A percentile compares a stretch with the other conserved stretches of the same genome.
These are phyloP conservation scores for Diogma glabrata DNA, from an alignment of 2,888 invertebrate species.

Conservation along the genomic window DNA sequence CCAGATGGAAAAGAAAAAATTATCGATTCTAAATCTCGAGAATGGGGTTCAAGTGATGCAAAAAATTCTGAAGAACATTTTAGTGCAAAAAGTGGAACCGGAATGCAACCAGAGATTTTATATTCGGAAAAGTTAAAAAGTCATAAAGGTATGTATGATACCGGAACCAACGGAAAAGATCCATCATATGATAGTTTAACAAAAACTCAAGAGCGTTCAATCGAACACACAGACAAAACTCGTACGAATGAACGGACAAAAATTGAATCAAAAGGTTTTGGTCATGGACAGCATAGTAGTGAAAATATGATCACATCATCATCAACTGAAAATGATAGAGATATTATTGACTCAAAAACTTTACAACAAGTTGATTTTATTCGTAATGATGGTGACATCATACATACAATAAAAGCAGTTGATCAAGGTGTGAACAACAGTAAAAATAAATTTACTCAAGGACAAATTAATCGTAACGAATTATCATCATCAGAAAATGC, in stretches of 20 bases:
- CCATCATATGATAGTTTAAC: conserved; percentile 38
- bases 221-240: conserved; percentile 26
- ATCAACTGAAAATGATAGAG: conserved; percentile 16
- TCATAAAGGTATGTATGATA: conserved; percentile 44
- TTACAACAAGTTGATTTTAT: conserved; percentile 6
- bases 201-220: conserved; percentile 36
- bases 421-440: not conserved
- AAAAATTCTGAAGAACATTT: conserved; percentile 41
- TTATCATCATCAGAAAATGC: not conserved
- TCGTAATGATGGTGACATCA: conserved; percentile 1
- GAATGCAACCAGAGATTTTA: conserved; percentile 44
- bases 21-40: conserved; percentile 45
- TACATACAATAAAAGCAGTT: conserved; percentile 7
- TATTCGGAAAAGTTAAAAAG: conserved; percentile 43
- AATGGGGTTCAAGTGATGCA: conserved; percentile 43
- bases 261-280: conserved; percentile 15
- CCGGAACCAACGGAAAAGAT: conserved; percentile 41
- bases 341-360: conserved; percentile 11
- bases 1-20: conserved; percentile 49
- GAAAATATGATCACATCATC: conserved; percentile 17
- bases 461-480: conserved; percentile 2
- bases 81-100: conserved; percentile 44
- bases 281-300: conserved; percentile 15
- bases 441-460: not conserved
- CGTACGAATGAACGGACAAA: conserved; percentile 22